Conservation (phyloP, 1,140 invertebrate species). For the Physella acuta region DNA sequence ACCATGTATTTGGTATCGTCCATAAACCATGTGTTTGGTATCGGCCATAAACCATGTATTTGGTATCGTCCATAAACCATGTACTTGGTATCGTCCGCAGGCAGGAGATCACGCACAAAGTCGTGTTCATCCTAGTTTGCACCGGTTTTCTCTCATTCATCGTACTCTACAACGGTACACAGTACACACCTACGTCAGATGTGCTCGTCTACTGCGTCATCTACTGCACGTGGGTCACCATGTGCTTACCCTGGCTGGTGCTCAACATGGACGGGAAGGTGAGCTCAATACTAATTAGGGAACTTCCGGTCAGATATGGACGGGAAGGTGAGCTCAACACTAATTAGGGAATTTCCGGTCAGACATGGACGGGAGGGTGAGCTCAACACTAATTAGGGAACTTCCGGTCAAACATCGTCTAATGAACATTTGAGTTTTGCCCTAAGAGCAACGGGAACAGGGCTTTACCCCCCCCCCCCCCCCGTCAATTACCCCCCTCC, state of each 20-base stretch:
- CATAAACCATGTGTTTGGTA: too few relatives aligned
- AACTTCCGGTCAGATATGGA: too few relatives aligned
- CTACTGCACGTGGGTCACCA: constrained; percentile 13
- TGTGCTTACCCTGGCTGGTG: constrained; percentile 20
- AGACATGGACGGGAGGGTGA: constrained; percentile 17
- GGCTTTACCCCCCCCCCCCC: too few relatives aligned
- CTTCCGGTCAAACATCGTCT: too few relatives aligned
- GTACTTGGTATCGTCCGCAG: not conserved
- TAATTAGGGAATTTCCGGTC: too few relatives aligned
- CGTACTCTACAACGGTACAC: not conserved
- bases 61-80: not conserved
- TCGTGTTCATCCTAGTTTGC: not conserved
- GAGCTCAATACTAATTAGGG: too few relatives aligned
- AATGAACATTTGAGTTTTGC: too few relatives aligned
- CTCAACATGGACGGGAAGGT: constrained; percentile 17
- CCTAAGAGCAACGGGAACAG: too few relatives aligned
- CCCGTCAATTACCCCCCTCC: too few relatives aligned
- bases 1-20: too few relatives aligned
- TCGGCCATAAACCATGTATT: not conserved
- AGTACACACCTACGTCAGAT: constrained; percentile 13
- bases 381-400: too few relatives aligned
- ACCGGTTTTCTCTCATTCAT: not conserved
- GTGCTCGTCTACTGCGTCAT: constrained; percentile 18
- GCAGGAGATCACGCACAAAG: not conserved
- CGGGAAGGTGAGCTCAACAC: too few relatives aligned